These are phyloP conservation scores for Icerya purchasi DNA, from an alignment of 2,888 invertebrate genomes.

Conservation along the genomic window DNA sequence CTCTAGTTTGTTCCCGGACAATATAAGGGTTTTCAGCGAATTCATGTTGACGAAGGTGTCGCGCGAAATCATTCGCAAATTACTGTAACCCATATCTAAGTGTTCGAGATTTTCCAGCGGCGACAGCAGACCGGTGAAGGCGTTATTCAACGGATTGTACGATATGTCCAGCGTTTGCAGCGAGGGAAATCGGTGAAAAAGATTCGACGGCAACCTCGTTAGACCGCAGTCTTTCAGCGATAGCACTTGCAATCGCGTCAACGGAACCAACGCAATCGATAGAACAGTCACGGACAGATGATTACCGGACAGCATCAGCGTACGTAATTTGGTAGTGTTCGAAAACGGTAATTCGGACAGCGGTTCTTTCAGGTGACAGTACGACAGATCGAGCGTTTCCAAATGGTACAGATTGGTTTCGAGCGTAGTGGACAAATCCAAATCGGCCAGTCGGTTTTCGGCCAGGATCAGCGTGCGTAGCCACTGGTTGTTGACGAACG, in stretches of 20 bases:
- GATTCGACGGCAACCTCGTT: constrained; percentile 36
- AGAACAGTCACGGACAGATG: constrained; percentile 43
- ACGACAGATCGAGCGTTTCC: constrained; percentile 41
- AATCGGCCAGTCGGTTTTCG: constrained; percentile 39
- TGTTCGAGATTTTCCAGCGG: constrained; percentile 43
- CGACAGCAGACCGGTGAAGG: constrained; percentile 39
- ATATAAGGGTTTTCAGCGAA: constrained; percentile 37
- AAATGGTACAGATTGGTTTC: constrained; percentile 41
- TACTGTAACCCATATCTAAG: constrained; percentile 50
- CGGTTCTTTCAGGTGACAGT: constrained; percentile 42
- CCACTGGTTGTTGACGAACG: constrained; percentile 41
- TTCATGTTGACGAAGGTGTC: constrained; percentile 46
- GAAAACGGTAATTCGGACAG: constrained; percentile 44
- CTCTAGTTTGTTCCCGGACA: constrained; percentile 44
- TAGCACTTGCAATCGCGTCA: constrained; percentile 40
- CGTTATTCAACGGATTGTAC: constrained; percentile 43
- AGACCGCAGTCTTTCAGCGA: constrained; percentile 45
- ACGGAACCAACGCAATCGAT: constrained; percentile 39
- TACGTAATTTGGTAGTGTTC: constrained; percentile 41
- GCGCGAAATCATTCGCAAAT: constrained; percentile 39
- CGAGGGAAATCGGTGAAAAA: constrained; percentile 41
- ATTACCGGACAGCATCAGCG: constrained; percentile 42
- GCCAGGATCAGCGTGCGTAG: constrained; percentile 39
- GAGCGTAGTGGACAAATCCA: constrained; percentile 40
- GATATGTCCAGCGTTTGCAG: constrained; percentile 46